Evolutionary conservation across 1,140 invertebrate species (phyloP).

Genomic region (Eriocheir sinensis): DNA sequence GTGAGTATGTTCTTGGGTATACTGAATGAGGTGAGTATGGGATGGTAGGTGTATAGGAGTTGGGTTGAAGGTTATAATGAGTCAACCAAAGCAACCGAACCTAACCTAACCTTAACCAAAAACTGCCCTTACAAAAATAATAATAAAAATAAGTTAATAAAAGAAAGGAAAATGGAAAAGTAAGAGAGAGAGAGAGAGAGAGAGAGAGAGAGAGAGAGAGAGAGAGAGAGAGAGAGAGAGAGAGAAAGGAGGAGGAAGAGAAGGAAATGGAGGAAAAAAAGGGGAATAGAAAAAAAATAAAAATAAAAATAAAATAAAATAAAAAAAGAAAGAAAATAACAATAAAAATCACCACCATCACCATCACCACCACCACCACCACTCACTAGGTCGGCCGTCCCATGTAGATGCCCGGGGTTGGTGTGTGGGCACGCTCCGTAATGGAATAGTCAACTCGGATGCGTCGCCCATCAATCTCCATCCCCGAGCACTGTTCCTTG

Average conservation of each 20-base stretch:
- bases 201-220: background rate
- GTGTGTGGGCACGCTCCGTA: constrained; percentile 97
- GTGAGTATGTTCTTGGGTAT: no score
- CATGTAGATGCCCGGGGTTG: constrained; percentile 99
- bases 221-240: background rate
- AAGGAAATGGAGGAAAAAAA: background rate
- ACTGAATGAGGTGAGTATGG: no score
- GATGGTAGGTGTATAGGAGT: no score
- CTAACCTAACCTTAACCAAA: no score
- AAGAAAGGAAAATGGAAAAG: no score
- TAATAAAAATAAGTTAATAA: no score
- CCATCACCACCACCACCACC: background rate
- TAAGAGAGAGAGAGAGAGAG: background rate
- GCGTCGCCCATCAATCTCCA: constrained; percentile 94
- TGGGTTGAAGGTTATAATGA: no score
- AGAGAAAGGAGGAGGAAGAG: background rate
- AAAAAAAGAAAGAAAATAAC: background rate
- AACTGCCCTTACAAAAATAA: no score
- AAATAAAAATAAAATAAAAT: background rate
- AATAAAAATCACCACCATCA: background rate
- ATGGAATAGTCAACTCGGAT: constrained; percentile 99
- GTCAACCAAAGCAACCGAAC: no score
- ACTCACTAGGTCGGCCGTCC: constrained; percentile 92
- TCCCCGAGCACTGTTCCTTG: constrained; percentile 95
- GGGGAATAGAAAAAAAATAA: background rate